phyloP scores from a whole-genome alignment of 2,113 vertebrate genomes.

The Speoplatyrhinus poulsoni region DNA sequence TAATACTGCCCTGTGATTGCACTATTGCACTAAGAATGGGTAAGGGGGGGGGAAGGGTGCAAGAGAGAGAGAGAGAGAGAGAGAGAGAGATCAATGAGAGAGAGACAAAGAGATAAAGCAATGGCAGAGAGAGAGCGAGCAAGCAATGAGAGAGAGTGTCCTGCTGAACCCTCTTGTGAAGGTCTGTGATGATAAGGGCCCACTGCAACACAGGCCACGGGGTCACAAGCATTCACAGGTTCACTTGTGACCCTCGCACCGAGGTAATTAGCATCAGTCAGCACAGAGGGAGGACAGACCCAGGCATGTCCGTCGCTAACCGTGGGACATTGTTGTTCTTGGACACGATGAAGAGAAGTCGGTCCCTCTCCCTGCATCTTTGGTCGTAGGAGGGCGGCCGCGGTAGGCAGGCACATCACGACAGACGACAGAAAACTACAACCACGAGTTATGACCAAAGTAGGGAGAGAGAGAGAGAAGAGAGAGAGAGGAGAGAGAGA shows the following conservation, averaged over 20 bases:
- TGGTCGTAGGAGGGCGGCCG: too few species aligned
- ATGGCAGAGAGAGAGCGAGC: background rate
- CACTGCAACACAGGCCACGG: conserved; percentile 43
- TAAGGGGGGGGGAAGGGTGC: too few species aligned
- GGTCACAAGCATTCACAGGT: conserved; percentile 63
- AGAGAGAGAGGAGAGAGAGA: background rate
- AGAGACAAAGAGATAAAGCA: too few species aligned
- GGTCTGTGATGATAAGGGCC: conserved; percentile 47
- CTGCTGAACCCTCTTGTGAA: conserved; percentile 54
- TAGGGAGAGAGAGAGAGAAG: background rate
- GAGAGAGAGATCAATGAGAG: too few species aligned
- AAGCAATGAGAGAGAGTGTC: conserved; percentile 6
- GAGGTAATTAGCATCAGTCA: conserved; percentile 53
- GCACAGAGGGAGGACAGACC: conserved; percentile 44
- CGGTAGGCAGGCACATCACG: too few species aligned
- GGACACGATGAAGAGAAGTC: conserved; percentile 24
- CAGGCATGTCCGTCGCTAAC: conserved; percentile 35
- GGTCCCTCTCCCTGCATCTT: background rate
- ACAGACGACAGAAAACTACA: too few species aligned
- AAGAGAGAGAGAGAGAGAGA: too few species aligned
- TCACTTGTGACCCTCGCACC: conserved; percentile 24
- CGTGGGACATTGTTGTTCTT: conserved; percentile 45
- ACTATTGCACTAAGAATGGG: too few species aligned
- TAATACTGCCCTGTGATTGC: too few species aligned
- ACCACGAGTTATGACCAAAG: background rate